A percentile compares a stretch with the other conserved stretches of the same genome.
phyloP scores from a whole-genome alignment of 2,113 vertebrate species.

The Carassius gibelio region DNA sequence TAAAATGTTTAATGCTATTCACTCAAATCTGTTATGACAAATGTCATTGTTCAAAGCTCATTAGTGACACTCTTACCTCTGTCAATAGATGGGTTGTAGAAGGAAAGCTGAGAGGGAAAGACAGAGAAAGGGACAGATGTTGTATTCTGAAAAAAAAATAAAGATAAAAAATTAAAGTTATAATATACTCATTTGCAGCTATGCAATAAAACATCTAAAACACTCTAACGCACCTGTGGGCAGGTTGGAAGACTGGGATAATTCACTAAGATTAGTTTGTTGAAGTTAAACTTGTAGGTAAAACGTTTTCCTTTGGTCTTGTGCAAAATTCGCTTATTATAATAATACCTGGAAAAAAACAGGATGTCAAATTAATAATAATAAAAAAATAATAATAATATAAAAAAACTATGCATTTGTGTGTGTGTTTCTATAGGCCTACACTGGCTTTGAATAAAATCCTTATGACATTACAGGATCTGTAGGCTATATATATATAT shows the following conservation, averaged over 20 bases:
- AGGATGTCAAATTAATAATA: not conserved
- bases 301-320: slow-evolving; percentile 90
- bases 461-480: too few species aligned
- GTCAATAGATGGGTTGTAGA: slow-evolving; percentile 19
- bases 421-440: not conserved
- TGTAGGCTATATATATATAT: too few species aligned
- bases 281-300: slow-evolving; percentile 91
- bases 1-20: not conserved
- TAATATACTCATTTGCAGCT: not conserved
- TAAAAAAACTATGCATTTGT: not conserved
- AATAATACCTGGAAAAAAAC: slow-evolving; percentile 79
- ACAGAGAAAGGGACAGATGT: not conserved
- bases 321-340: slow-evolving; percentile 85
- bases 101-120: slow-evolving; percentile 2
- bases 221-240: slow-evolving; percentile 44
- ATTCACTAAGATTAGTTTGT: slow-evolving; percentile 79
- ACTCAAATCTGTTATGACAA: not conserved
- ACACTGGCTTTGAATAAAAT: not conserved
- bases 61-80: slow-evolving; percentile 29
- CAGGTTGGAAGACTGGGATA: slow-evolving; percentile 67
- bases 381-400: too few species aligned
- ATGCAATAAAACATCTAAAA: not conserved
- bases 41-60: not conserved
- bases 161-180: not conserved
- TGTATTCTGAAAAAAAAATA: slow-evolving; percentile 15